Percentiles rank a stretch among this genome's conserved stretches.
phyloP scores from a whole-genome alignment of 2,113 vertebrate species.

The Nansenia antarctica region DNA sequence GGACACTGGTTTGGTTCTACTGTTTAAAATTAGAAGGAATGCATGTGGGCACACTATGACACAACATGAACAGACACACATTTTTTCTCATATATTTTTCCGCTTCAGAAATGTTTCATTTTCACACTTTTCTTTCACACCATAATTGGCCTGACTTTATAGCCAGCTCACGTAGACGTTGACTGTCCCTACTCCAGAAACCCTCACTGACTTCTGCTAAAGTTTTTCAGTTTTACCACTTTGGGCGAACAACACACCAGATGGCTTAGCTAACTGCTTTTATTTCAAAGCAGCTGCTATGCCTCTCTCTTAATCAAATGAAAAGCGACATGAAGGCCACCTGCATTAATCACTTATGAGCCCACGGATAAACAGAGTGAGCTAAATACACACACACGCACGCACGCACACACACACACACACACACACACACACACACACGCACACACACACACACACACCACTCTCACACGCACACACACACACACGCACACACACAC shows the following conservation, averaged over 20 bases:
- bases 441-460: not conserved
- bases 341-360: slow-evolving; percentile 16
- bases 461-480: not conserved
- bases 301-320: slow-evolving; percentile 20
- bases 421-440: not conserved
- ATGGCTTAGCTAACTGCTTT: slow-evolving; percentile 26
- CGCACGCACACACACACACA: not conserved
- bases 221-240: slow-evolving; percentile 6
- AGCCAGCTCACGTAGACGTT: not conserved
- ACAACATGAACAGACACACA: not conserved
- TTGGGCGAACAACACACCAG: slow-evolving; percentile 17
- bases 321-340: slow-evolving; percentile 23
- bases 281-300: slow-evolving; percentile 23
- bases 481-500: not conserved
- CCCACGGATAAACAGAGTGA: slow-evolving; percentile 11
- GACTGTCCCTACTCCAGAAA: not conserved
- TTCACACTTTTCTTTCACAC: not conserved
- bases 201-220: slow-evolving; percentile 9
- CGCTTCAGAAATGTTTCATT: too few species aligned
- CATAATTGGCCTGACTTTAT: not conserved
- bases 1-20: too few species aligned
- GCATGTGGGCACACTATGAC: too few species aligned
- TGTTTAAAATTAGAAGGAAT: too few species aligned
- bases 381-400: not conserved
- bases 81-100: not conserved